phyloP scores from a whole-genome alignment of 2,888 invertebrate species.

The Dermolepida albohirtum region DNA sequence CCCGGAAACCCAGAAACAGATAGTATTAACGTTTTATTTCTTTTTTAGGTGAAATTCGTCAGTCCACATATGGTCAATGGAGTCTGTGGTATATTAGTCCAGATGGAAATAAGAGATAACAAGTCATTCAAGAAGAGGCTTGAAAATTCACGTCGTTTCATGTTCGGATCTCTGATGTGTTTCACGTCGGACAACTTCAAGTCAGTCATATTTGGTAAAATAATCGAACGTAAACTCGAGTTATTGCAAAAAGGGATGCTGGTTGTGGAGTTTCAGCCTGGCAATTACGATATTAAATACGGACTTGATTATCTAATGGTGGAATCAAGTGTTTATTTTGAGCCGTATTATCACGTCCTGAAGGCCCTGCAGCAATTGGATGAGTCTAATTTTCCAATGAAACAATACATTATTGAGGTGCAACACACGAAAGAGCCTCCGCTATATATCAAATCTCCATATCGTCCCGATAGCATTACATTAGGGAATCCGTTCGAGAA shows the following conservation, averaged over 20 bases:
- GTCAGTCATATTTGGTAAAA: conserved; percentile 76
- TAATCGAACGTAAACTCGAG: conserved; percentile 69
- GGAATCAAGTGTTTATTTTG: conserved; percentile 84
- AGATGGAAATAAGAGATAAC: conserved; percentile 50
- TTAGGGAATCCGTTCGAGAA: neutral
- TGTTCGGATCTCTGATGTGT: conserved; percentile 79
- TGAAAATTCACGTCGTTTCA: conserved; percentile 71
- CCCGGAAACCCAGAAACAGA: too few relatives aligned
- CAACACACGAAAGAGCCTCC: conserved; percentile 47
- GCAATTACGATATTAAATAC: conserved; percentile 49
- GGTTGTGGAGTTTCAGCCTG: conserved; percentile 65
- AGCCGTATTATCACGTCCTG: conserved; percentile 82
- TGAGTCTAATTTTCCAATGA: conserved; percentile 74
- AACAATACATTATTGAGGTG: conserved; percentile 72
- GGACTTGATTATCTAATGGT: conserved; percentile 71
- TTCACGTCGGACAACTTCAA: conserved; percentile 78
- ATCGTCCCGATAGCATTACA: neutral
- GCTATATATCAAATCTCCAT: conserved; percentile 31
- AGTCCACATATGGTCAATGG: conserved; percentile 64
- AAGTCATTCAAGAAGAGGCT: conserved; percentile 62
- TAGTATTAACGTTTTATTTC: conserved; percentile 55
- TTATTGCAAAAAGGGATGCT: conserved; percentile 69
- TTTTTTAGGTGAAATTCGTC: conserved; percentile 66
- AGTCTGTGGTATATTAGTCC: conserved; percentile 63
- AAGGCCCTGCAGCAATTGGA: conserved; percentile 74